Evolutionary conservation across 2,888 invertebrate species (phyloP), one percentile per base, ranked within the genome.

Genomic region (Tetragonisca angustula): DNA sequence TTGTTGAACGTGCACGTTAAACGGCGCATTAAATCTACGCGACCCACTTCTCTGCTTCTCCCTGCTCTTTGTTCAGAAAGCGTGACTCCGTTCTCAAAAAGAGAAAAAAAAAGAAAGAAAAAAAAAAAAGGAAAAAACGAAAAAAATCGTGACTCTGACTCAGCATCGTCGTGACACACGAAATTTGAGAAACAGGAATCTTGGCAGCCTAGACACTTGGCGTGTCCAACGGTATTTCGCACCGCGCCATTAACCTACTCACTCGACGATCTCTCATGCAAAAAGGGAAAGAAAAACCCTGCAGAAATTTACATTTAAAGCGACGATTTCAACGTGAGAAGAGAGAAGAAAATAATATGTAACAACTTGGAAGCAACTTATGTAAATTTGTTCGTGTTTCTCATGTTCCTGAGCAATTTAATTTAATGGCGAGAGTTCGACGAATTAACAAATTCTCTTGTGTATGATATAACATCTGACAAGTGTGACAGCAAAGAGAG

Each of bases 11-110:
- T 15, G 11, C 68, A 32, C 13, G 49, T 65, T 82, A 32, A 83
- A 82, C 69, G 82, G 52, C 43, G 24, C 59, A 43, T 71, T 71
- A 24, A 71, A 59, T 71, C 21, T 24, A 43, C 71, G 36, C 24
- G 71, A 59, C 71, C 71, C 59, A 71, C 19, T 43, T 71, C 19
- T 6, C 21, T n/a, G n/a, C 24, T n/a, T 43, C 43, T 13, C 5
- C 21, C 19, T 19, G 36, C 13, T 27, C 59, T 59, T 71, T 71
- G 59, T 71, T 71, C 56, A 71, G 59, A 43, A 71, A 71, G 59
- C 59, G 71, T 71, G 71, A 59, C 59, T 71, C 43, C 11, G 59
- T 59, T 59, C 59, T 32, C 59, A 32, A 59, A 32, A 43, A 43
- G 9, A 36, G 9, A 36, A 43, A 9, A 43, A 43, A 43, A 1